These are phyloP conservation scores for Darevskia mixta DNA, from an alignment of 2,797 vertebrate species.

Conservation along the genomic window DNA sequence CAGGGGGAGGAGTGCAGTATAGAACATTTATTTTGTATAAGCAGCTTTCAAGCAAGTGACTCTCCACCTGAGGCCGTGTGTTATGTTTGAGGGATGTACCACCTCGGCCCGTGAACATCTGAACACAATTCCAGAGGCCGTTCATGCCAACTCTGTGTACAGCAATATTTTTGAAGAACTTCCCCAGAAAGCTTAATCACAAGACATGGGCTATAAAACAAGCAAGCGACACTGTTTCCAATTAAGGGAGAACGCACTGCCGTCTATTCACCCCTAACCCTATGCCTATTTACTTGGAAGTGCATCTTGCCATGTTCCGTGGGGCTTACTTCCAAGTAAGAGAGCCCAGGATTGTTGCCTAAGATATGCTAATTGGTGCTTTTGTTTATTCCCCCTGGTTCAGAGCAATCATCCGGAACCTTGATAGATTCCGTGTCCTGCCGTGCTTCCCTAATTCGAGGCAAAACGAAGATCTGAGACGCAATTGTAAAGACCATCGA, in stretches of 20 bases:
- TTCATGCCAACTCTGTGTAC: neutral
- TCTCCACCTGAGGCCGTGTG: neutral
- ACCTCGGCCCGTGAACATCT: neutral
- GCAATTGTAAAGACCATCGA: neutral
- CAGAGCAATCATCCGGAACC: neutral
- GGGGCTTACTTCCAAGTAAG: neutral
- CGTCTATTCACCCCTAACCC: neutral
- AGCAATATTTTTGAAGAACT: neutral
- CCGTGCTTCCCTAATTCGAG: constrained; percentile 5
- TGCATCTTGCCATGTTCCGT: neutral
- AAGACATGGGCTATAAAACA: constrained; percentile 1
- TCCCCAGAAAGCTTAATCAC: constrained; percentile 14
- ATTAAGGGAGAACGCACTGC: neutral
- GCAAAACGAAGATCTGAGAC: constrained; percentile 28
- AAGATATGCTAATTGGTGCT: constrained; percentile 25
- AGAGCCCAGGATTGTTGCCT: neutral
- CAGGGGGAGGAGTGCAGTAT: too few species aligned
- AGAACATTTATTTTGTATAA: neutral
- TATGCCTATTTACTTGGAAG: neutral
- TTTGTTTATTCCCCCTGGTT: constrained; percentile 33
- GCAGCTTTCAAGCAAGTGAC: neutral
- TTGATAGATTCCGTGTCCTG: constrained; percentile 21
- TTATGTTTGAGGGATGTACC: neutral
- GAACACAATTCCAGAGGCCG: neutral
- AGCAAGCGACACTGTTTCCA: neutral